phyloP scores from a whole-genome alignment of 2,888 invertebrate species.

The Empis livida region DNA sequence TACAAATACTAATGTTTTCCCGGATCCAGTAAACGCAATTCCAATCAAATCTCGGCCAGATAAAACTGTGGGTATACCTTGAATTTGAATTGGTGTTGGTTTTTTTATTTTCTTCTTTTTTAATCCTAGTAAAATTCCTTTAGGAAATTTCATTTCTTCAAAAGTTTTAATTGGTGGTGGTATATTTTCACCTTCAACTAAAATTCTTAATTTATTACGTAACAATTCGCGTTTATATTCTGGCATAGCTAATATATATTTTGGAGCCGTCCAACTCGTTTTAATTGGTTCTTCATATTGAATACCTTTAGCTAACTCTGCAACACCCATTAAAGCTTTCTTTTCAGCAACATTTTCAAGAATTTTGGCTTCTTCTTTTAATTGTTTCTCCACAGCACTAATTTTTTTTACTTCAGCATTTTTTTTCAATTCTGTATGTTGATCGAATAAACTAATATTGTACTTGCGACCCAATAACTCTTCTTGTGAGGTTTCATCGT shows the following conservation, averaged over 20 bases:
- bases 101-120: conserved; percentile 76
- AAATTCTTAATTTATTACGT: conserved; percentile 67
- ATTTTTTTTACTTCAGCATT: conserved; percentile 86
- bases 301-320: conserved; percentile 96
- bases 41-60: conserved; percentile 97
- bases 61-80: conserved; percentile 93
- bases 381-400: conserved; percentile 84
- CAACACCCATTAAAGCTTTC: conserved; percentile 94
- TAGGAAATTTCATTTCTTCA: conserved; percentile 93
- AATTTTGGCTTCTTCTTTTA: conserved; percentile 94
- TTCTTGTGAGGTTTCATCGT: conserved; percentile 49
- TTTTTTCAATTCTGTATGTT: conserved; percentile 91
- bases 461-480: conserved; percentile 79
- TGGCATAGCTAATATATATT: conserved; percentile 55
- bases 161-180: conserved; percentile 83
- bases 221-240: conserved; percentile 62
- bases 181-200: conserved; percentile 88
- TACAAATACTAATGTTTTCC: conserved; percentile 96
- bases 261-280: conserved; percentile 89
- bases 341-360: conserved; percentile 94
- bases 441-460: conserved; percentile 87
- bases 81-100: conserved; percentile 96
- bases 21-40: conserved; percentile 97
- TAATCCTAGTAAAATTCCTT: conserved; percentile 68
- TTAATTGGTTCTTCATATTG: conserved; percentile 94